Evolutionary conservation across 2,888 invertebrate species (phyloP).

Genomic region (Lithosia quadra): DNA sequence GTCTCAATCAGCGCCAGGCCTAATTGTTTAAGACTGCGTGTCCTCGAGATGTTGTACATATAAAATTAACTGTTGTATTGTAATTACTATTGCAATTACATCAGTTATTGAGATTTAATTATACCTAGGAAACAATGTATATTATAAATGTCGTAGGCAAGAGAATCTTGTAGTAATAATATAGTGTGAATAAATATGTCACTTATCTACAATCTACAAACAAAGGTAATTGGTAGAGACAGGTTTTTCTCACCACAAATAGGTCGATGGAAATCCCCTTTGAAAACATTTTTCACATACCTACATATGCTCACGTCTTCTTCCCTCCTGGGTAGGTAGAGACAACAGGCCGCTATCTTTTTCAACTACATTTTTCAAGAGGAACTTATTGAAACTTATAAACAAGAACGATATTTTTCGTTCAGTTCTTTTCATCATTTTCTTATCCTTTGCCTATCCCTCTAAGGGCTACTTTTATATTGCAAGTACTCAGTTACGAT

Average conservation of each 20-base stretch:
- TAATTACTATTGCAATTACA: slow-evolving; percentile 2
- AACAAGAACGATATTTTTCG: no score
- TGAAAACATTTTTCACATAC: no score
- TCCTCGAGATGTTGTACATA: not conserved
- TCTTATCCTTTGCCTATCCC: no score
- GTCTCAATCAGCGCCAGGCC: no score
- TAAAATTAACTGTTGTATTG: not conserved
- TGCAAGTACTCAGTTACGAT: no score
- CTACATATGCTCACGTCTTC: no score
- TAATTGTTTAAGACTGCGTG: not conserved
- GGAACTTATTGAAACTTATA: no score
- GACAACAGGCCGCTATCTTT: no score
- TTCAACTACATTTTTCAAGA: no score
- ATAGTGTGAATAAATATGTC: not conserved
- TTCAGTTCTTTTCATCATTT: no score
- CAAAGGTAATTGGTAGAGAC: not conserved
- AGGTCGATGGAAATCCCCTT: not conserved
- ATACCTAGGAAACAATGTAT: not conserved
- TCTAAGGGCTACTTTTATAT: no score
- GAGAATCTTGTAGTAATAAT: not conserved
- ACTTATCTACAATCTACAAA: not conserved
- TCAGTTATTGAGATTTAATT: slow-evolving; percentile 1
- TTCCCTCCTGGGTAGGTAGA: no score
- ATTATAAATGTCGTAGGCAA: not conserved
- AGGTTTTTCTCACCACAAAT: not conserved